phyloP scores from a whole-genome alignment of 1,140 invertebrate species.

The Drosophila nannoptera region DNA sequence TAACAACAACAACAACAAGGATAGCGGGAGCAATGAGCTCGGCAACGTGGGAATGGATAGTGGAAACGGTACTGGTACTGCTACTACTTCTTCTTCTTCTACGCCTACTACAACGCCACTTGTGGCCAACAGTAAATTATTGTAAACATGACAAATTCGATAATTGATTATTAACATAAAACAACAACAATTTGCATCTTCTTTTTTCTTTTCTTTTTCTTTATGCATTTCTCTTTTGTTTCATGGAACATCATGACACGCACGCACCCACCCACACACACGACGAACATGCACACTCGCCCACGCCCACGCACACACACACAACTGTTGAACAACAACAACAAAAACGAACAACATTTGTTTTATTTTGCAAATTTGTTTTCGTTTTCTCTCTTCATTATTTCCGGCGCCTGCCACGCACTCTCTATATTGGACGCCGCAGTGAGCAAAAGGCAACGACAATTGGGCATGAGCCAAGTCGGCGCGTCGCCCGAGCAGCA shows the following conservation, averaged over 20 bases:
- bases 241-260: conserved; percentile 25
- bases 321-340: conserved; percentile 7
- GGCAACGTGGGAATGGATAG: conserved; percentile 48
- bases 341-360: conserved; percentile 48
- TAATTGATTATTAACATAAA: conserved; percentile 78
- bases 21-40: not conserved
- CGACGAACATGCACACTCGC: not conserved
- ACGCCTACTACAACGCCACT: conserved; percentile 79
- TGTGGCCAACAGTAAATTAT: conserved; percentile 80
- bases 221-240: conserved; percentile 48
- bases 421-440: conserved; percentile 32
- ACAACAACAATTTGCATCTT: conserved; percentile 79
- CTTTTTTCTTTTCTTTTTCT: conserved; percentile 62
- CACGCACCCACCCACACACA: conserved; percentile 13
- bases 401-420: not conserved
- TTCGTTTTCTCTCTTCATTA: conserved; percentile 30
- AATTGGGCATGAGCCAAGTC: conserved; percentile 42
- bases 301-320: conserved; percentile 2
- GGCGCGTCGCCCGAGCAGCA: conserved; percentile 44
- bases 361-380: conserved; percentile 59
- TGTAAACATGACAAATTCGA: conserved; percentile 79
- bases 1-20: conserved; percentile 13
- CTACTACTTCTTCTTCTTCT: conserved; percentile 72
- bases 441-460: conserved; percentile 41
- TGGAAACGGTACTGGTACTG: conserved; percentile 74